These are phyloP conservation scores for Drosophila suboccidentalis DNA, from an alignment of 2,888 invertebrate species.

Conservation along the genomic window DNA sequence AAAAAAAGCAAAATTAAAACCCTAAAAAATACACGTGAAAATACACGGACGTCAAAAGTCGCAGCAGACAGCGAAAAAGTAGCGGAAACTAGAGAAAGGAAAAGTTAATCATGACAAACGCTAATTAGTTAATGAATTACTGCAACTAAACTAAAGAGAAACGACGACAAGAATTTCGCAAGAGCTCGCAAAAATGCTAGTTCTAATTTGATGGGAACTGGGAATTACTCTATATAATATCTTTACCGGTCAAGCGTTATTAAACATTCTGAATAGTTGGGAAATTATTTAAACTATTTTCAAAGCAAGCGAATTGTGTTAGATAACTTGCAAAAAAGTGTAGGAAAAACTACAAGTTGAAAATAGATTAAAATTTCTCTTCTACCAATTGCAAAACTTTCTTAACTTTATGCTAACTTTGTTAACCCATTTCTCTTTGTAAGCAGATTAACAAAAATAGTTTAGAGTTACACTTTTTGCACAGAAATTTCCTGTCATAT, in stretches of 20 bases:
- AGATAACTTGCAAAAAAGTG: not conserved
- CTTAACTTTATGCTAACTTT: not conserved
- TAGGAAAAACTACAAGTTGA: not conserved
- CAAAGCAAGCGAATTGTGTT: not conserved
- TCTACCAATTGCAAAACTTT: not conserved
- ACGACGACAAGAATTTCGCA: slow-evolving; percentile 15
- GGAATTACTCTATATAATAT: slow-evolving; percentile 17
- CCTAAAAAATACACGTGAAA: slow-evolving; percentile 33
- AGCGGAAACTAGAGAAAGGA: slow-evolving; percentile 22
- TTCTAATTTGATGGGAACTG: not conserved
- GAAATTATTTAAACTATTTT: slow-evolving; percentile 3
- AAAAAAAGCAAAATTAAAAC: slow-evolving; percentile 17
- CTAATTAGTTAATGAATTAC: slow-evolving; percentile 67
- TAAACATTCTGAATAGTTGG: not conserved
- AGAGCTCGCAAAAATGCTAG: slow-evolving; percentile 8
- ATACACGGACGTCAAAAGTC: slow-evolving; percentile 22
- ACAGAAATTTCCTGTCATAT: slow-evolving; percentile 14
- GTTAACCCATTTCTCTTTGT: not conserved
- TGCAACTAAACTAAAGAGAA: slow-evolving; percentile 28
- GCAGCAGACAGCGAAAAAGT: slow-evolving; percentile 1
- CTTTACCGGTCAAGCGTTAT: not conserved
- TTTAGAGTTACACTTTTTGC: not conserved
- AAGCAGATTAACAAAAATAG: slow-evolving; percentile 4
- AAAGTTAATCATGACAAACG: slow-evolving; percentile 60
- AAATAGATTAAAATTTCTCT: not conserved